Percentiles rank a stretch among this genome's conserved stretches.
phyloP scores from a whole-genome alignment of 1,140 invertebrate species.

The Polypedilum vanderplanki region DNA sequence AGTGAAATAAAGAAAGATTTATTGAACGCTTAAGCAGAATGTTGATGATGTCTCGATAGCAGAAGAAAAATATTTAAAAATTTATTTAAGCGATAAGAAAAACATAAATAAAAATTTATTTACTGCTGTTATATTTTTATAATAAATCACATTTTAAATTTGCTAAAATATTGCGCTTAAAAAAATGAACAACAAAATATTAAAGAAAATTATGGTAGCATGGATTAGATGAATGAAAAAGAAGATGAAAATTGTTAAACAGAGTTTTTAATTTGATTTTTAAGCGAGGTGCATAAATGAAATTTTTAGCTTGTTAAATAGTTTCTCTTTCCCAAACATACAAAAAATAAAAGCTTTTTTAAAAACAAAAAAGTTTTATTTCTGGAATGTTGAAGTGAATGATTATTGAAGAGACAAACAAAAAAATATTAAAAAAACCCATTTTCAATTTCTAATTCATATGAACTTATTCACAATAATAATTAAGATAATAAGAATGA shows the following conservation, averaged over 20 bases:
- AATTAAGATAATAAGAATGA: neutral
- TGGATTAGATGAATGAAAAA: no score
- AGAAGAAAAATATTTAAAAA: neutral
- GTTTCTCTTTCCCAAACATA: neutral
- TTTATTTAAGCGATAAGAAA: neutral
- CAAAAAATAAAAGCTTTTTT: conserved; percentile 9
- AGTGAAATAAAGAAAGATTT: neutral
- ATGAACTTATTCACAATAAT: neutral
- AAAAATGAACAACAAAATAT: neutral
- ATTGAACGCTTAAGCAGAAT: neutral
- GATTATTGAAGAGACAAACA: neutral
- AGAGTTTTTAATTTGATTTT: no score
- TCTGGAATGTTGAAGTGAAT: neutral
- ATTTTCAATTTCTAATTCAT: neutral
- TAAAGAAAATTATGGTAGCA: neutral
- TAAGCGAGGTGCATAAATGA: no score
- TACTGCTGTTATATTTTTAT: conserved; percentile 19
- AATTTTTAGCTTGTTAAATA: neutral
- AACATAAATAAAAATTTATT: neutral
- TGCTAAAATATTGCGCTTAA: neutral
- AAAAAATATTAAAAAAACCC: neutral
- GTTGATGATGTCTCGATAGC: neutral
- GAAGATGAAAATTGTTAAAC: no score
- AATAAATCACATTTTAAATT: conserved; percentile 9
- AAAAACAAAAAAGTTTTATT: neutral